A percentile compares a stretch with the other conserved stretches of the same genome.
Conservation (phyloP, 2,797 vertebrate genomes). For the Amblyopsis hoosieri region DNA sequence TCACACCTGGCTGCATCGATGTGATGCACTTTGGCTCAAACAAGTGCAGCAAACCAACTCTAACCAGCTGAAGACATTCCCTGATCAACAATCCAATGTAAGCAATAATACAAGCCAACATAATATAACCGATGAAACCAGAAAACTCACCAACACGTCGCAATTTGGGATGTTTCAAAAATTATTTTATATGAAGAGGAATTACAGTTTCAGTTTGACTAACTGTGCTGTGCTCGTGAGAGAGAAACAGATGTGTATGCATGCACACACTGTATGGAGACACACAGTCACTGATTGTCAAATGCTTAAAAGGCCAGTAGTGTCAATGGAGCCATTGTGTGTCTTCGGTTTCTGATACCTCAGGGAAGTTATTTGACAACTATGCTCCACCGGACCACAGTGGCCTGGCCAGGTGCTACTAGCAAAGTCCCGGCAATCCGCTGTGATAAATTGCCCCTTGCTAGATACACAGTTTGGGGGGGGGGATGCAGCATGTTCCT, state of each 20-base stretch:
- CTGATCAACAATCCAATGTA: no score
- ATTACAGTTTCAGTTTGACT: no score
- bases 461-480: slow-evolving; percentile 4
- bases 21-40: slow-evolving; percentile 1
- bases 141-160: background rate
- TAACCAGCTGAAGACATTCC: slow-evolving; percentile 7
- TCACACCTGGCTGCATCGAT: background rate
- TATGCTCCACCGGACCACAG: slow-evolving; percentile 51
- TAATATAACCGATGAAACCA: background rate
- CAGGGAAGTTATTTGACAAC: slow-evolving; percentile 65
- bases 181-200: no score
- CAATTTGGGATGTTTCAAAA: no score
- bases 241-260: background rate
- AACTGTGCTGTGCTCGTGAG: no score
- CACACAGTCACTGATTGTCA: no score
- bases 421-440: background rate
- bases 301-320: background rate
- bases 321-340: slow-evolving; percentile 57
- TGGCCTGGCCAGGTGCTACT: slow-evolving; percentile 30
- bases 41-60: background rate
- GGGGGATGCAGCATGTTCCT: slow-evolving; percentile 8
- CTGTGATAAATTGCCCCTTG: slow-evolving; percentile 22
- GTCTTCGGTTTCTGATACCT: slow-evolving; percentile 36
- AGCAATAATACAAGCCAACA: background rate
- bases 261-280: no score